phyloP scores from a whole-genome alignment of 2,113 vertebrate genomes.

The Zapornia atra region DNA sequence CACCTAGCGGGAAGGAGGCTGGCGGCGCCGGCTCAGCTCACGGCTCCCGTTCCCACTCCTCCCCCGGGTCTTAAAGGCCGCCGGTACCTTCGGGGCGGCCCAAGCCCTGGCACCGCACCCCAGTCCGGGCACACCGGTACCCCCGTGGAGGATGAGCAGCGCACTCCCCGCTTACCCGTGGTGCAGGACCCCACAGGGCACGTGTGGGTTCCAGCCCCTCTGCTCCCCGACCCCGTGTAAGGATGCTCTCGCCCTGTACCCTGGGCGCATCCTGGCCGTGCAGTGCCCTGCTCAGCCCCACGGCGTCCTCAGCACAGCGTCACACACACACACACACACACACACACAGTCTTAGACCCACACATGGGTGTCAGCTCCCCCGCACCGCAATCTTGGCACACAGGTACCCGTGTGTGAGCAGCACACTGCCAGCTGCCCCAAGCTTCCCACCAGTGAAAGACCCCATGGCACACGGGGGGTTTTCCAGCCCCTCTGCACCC shows the following conservation, averaged over 20 bases:
- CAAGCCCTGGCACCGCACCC: no score
- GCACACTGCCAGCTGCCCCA: neutral
- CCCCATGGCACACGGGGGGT: no score
- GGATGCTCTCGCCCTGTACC: neutral
- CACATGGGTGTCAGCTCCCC: neutral
- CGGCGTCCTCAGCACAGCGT: neutral
- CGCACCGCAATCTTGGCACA: neutral
- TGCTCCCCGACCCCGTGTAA: fast-evolving
- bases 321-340: neutral
- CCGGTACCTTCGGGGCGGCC: neutral
- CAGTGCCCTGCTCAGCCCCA: neutral
- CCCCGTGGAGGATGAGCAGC: neutral
- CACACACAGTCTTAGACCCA: neutral
- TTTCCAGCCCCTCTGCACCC: neutral
- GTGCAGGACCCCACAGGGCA: neutral
- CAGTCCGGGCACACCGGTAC: neutral
- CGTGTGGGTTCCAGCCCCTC: neutral
- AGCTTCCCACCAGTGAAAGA: neutral
- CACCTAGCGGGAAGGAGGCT: conserved; percentile 19
- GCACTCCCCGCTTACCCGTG: neutral
- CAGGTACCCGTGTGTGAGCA: neutral
- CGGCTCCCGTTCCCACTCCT: no score
- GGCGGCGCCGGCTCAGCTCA: fast-evolving
- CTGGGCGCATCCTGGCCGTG: neutral
- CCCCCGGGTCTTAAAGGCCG: neutral